Base-by-base conservation (phyloP, 2,888 invertebrate species). In the Prosapia bicincta region DNA sequence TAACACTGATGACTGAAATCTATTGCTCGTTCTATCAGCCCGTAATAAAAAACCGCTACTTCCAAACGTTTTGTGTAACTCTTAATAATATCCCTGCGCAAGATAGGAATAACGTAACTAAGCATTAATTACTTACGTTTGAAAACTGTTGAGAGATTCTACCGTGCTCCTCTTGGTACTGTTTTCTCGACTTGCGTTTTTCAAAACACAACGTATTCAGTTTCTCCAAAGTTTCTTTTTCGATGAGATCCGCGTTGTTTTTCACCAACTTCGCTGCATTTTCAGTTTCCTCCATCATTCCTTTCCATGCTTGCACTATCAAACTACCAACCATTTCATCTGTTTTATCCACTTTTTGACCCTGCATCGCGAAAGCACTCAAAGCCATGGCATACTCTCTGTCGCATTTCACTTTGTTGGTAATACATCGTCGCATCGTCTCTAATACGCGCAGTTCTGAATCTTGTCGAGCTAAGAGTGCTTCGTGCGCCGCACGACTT, bases 361-460 rank as follows among this genome's bases (percentile, higher is more conserved):
- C 95, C 84, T 94, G 94, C 72, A 89, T 88, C 66, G 94, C 93
- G 26, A 94, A 91, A n/a, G 92, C 90, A 75, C 91, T 90, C 75
- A 98, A 89, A 13, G 94, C 93, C 43, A 92, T 87, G 0, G 97
- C 94, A 85, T 98, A 98, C 83, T 98, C 97, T 80, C 94, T 89
- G 85, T 98, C 98, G 83, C 93, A 94, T 86, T 96, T 95, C 84
- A 96, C 92, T 86, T 97, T 94, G 80, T 92, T 90, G 80, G 91
- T 89, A 76, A 98, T 89, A 82, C 96, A 95, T 78, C 96, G 88
- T 83, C 94, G 93, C 92, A 98, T 96, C 79, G 92, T 92, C 84
- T 98, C 98, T 88, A 98, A 89, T 69, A 98, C 91, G 80, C 95
- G 90, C 76, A 98, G 88, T 86, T 98, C 98, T 24, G 96, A 95